A percentile compares a stretch with the other conserved stretches of the same genome.
Conservation (phyloP, 2,797 vertebrate species). For the Leptatherina wallacei region DNA sequence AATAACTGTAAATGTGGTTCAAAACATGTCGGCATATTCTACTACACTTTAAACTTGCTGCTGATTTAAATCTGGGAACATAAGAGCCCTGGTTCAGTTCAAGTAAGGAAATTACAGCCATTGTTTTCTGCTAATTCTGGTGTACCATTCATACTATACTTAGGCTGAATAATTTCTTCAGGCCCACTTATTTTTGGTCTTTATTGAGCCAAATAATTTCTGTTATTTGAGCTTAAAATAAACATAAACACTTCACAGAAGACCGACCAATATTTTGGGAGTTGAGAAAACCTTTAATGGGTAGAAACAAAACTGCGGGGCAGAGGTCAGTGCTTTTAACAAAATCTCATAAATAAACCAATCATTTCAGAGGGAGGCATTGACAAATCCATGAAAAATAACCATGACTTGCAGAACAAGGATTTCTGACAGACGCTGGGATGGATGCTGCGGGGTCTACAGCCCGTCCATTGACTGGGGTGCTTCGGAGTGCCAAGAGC, state of each 20-base stretch:
- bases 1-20: no score
- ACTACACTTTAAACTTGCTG: no score
- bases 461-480: constrained; percentile 53
- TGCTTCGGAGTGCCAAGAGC: constrained; percentile 50
- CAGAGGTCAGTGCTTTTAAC: constrained; percentile 84
- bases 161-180: no score
- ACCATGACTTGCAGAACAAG: constrained; percentile 52
- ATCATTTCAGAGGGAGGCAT: constrained; percentile 49
- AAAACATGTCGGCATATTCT: no score
- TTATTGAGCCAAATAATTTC: neutral
- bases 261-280: constrained; percentile 51
- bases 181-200: no score
- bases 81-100: no score
- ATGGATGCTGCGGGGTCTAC: constrained; percentile 40
- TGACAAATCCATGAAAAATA: constrained; percentile 58
- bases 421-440: constrained; percentile 53
- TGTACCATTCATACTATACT: no score
- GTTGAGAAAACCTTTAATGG: constrained; percentile 83
- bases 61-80: no score
- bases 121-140: no score
- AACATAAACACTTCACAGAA: constrained; percentile 4
- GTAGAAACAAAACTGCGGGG: constrained; percentile 79
- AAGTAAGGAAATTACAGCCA: no score
- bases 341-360: constrained; percentile 85
- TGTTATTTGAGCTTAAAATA: neutral